These are phyloP conservation scores for Diaprepes abbreviatus DNA, from an alignment of 2,888 invertebrate species.

Conservation along the genomic window DNA sequence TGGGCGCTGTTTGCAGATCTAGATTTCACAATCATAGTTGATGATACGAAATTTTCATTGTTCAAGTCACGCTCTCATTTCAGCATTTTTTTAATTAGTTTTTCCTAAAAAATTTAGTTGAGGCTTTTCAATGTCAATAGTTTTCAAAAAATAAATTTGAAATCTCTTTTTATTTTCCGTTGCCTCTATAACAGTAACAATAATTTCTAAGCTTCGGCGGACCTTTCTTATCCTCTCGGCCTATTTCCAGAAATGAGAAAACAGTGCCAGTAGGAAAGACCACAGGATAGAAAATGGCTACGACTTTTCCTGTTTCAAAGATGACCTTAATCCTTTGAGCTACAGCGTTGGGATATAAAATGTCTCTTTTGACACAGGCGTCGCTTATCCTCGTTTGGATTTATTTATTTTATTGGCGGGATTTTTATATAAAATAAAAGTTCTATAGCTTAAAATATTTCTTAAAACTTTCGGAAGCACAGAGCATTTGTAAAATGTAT, in stretches of 20 bases:
- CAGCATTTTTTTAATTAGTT: too few species aligned
- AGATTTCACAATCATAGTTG: too few species aligned
- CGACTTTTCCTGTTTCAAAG: conserved; percentile 41
- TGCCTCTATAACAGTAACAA: conserved; percentile 37
- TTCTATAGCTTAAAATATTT: background rate
- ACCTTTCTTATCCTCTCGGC: conserved; percentile 44
- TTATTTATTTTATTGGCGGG: conserved; percentile 29
- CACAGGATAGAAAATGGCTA: conserved; percentile 42
- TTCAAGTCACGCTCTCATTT: too few species aligned
- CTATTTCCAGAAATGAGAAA: conserved; percentile 48
- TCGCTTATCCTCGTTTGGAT: conserved; percentile 35
- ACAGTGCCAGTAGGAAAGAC: conserved; percentile 48
- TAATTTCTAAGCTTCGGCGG: conserved; percentile 46
- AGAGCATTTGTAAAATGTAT: background rate
- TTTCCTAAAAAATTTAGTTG: conserved; percentile 2
- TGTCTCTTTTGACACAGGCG: conserved; percentile 37
- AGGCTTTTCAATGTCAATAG: conserved; percentile 16
- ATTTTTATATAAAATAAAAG: conserved; percentile 12
- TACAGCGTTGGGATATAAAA: conserved; percentile 39
- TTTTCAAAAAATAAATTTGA: conserved; percentile 33
- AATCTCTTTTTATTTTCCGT: conserved; percentile 37
- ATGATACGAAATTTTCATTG: too few species aligned
- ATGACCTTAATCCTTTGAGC: conserved; percentile 49
- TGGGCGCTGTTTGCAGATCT: too few species aligned
- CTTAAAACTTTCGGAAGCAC: background rate